phyloP scores from a whole-genome alignment of 2,888 invertebrate genomes.

The Rhingia rostrata region DNA sequence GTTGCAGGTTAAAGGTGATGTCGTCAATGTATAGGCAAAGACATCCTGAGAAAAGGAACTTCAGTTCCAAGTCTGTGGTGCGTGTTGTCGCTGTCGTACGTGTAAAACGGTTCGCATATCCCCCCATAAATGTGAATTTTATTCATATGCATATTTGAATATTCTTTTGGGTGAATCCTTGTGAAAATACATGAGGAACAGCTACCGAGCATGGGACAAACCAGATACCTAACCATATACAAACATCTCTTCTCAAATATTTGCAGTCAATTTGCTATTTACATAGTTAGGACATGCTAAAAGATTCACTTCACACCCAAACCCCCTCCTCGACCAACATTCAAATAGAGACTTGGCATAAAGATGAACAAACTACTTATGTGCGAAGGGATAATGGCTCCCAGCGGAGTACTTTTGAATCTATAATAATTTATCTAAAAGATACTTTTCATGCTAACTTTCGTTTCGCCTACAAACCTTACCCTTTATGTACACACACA shows the following conservation, averaged over 20 bases:
- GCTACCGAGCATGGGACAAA: slow-evolving; percentile 4
- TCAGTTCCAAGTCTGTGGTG: slow-evolving; percentile 25
- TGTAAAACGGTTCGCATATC: slow-evolving; percentile 37
- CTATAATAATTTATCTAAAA: slow-evolving; percentile 72
- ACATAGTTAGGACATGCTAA: slow-evolving; percentile 75
- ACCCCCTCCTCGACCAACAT: neutral
- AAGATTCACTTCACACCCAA: slow-evolving; percentile 59
- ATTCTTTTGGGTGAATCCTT: slow-evolving; percentile 31
- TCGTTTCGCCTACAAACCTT: slow-evolving; percentile 31
- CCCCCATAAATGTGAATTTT: slow-evolving; percentile 69
- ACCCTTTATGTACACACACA: neutral
- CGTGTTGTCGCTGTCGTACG: slow-evolving; percentile 55
- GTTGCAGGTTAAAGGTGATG: slow-evolving; percentile 42
- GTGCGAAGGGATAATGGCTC: slow-evolving; percentile 64
- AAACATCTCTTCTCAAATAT: slow-evolving; percentile 63
- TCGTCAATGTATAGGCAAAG: slow-evolving; percentile 41
- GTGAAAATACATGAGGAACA: slow-evolving; percentile 17
- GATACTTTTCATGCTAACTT: slow-evolving; percentile 68
- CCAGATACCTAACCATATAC: slow-evolving; percentile 33
- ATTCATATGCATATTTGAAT: slow-evolving; percentile 71
- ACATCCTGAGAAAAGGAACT: slow-evolving; percentile 1
- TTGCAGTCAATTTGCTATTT: slow-evolving; percentile 77
- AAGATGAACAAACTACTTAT: slow-evolving; percentile 38
- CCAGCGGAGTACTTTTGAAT: slow-evolving; percentile 72
- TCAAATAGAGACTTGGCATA: neutral